phyloP scores from a whole-genome alignment of 2,888 invertebrate genomes.

The Phyto melanocephala region DNA sequence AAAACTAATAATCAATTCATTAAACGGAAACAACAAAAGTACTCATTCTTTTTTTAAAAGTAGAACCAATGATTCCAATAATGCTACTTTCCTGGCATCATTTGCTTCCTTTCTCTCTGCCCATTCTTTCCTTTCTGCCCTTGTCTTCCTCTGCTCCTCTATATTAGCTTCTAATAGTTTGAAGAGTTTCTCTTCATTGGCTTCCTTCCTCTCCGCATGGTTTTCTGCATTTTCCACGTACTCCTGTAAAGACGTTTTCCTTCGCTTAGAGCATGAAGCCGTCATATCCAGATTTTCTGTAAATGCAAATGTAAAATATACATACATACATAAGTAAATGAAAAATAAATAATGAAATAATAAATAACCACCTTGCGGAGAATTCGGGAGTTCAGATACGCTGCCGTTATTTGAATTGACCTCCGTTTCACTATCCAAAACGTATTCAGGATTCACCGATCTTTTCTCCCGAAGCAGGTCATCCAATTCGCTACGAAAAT shows the following conservation, averaged over 20 bases:
- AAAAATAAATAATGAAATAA: slow-evolving; percentile 23
- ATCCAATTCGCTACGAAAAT: background rate
- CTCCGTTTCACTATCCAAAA: slow-evolving; percentile 10
- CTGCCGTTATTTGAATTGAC: slow-evolving; percentile 15
- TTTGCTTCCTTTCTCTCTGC: background rate
- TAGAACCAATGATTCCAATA: slow-evolving; percentile 19
- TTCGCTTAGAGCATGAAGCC: no score
- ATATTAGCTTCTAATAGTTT: no score
- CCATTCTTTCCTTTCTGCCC: slow-evolving; percentile 4
- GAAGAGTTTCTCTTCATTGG: slow-evolving; percentile 2
- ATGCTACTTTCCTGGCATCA: background rate
- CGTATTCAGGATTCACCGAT: slow-evolving; percentile 4
- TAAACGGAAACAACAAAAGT: slow-evolving; percentile 8
- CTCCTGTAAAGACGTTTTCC: no score
- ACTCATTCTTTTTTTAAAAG: slow-evolving; percentile 18
- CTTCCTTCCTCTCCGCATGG: slow-evolving; percentile 4
- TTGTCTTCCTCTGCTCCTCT: slow-evolving; percentile 10
- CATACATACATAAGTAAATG: slow-evolving; percentile 22
- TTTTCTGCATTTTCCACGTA: no score
- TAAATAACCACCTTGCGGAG: slow-evolving; percentile 19
- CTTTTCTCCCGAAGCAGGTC: no score
- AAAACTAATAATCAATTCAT: no score
- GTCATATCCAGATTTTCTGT: slow-evolving; percentile 4
- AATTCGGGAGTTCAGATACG: slow-evolving; percentile 11
- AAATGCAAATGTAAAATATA: slow-evolving; percentile 4